Evolutionary conservation across 2,888 invertebrate species (phyloP), one percentile per base, ranked within the genome.

Genomic region (Galerucella nymphaeae): DNA sequence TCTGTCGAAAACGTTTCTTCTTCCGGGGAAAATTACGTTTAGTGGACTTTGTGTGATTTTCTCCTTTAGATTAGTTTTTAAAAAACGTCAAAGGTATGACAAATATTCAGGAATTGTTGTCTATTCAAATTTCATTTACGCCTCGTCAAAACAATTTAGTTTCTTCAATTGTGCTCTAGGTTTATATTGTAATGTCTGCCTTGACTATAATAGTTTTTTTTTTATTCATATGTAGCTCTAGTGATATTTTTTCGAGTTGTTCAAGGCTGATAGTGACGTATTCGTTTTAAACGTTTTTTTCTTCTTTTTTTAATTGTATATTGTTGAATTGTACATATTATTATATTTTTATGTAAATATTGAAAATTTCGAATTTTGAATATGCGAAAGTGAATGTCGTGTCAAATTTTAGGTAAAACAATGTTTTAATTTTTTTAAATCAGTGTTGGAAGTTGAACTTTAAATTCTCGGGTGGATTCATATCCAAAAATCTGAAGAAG

Each of bases 21-120:
- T 45, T 72, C 80, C 20, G 77, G 80, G 63, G 80, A 80, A 66
- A 80, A 80, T 74, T 80, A 79, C 67, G 80, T 80, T 68, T 80
- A 78, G 68, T 61, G 20, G 48, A 64, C 71, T 73, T 66, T 30
- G 62, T 66, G 70, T 73, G 70, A 70, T 67, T 53, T 68, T 62
- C 65, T 70, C 45, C 66, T 30, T 58, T 63, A 62, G 42, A 41
- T 62, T 16, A 59, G 30, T 59, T 38, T 59, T 30, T 38, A 38
- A 16, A 30, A 6, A 58, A 53, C n/a, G 53, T 18, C 48, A 48
- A n/a, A n/a, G 13, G 30, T 48, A 48, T 48, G 30, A 30, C 2
- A 30, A 4, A 30, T 30, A 30, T 30, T 30, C 30, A 30, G 30
- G 5, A 30, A 30, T 30, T 30, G 30, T 30, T 30, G 30, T 30